These are phyloP conservation scores for Lasioglossum marginatum DNA, from an alignment of 2,888 invertebrate genomes.

Conservation along the genomic window DNA sequence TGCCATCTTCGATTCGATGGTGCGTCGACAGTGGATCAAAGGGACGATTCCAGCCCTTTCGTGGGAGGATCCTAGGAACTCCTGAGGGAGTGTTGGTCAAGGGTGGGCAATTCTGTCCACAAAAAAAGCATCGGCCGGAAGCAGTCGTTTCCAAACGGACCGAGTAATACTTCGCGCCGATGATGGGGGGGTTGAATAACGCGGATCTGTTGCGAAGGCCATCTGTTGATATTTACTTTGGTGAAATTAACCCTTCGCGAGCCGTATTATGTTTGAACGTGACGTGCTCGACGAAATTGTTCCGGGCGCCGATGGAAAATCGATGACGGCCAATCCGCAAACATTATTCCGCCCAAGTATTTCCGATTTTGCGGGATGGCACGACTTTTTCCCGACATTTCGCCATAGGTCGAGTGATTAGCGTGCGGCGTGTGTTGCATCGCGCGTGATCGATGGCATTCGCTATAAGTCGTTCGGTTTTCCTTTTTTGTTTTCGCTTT, in stretches of 20 bases:
- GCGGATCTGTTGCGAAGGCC: slow-evolving; percentile 21
- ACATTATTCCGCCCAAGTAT: slow-evolving; percentile 38
- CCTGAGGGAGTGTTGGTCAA: background rate
- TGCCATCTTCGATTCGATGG: background rate
- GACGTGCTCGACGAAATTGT: slow-evolving; percentile 45
- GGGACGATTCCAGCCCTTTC: background rate
- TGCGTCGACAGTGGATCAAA: background rate
- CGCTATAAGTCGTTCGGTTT: background rate
- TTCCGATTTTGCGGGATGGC: background rate
- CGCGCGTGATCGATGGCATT: slow-evolving; percentile 18
- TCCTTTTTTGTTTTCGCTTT: background rate
- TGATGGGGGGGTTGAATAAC: slow-evolving; percentile 36
- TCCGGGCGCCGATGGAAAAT: slow-evolving; percentile 35
- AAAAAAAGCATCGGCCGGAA: background rate
- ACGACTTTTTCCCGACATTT: background rate
- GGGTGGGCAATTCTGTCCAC: background rate
- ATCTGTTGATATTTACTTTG: slow-evolving; percentile 49
- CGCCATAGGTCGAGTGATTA: background rate
- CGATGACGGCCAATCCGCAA: slow-evolving; percentile 29
- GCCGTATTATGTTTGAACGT: slow-evolving; percentile 50
- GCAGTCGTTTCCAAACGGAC: background rate
- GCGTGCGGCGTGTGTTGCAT: background rate
- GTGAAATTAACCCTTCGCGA: slow-evolving; percentile 45
- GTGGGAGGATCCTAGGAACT: background rate
- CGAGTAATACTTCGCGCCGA: background rate